Conservation (phyloP, 53 echinoderm and acorn worm genomes). For the Hippasteria phrygiana region DNA sequence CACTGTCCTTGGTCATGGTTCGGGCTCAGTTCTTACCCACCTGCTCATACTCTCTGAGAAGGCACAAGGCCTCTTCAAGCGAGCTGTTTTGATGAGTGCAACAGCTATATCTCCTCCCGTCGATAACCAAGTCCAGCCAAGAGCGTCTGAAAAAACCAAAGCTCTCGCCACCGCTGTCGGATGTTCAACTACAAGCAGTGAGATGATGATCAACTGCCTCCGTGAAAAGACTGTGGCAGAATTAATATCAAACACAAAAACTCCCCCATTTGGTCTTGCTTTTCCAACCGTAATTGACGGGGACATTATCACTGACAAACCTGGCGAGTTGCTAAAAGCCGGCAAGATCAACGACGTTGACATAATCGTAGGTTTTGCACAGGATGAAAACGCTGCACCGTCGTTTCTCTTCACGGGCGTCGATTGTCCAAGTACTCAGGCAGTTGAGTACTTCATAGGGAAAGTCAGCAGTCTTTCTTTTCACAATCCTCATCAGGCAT, state of each 20-base stretch:
- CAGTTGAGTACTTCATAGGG: neutral
- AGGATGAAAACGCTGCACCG: neutral
- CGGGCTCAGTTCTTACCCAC: constrained; percentile 62
- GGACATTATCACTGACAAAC: constrained; percentile 15
- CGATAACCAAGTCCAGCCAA: neutral
- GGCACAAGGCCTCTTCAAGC: constrained; percentile 67
- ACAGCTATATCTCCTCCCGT: constrained; percentile 20
- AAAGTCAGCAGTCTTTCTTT: neutral
- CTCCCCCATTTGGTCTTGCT: neutral
- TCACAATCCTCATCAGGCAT: constrained; percentile 4
- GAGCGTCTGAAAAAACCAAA: constrained; percentile 43
- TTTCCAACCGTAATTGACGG: constrained; percentile 48
- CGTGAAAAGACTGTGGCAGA: constrained; percentile 41
- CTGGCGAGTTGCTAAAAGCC: neutral
- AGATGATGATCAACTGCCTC: constrained; percentile 57
- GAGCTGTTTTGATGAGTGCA: constrained; percentile 59
- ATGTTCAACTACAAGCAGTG: constrained; percentile 32
- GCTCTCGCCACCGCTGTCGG: constrained; percentile 22
- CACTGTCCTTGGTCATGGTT: constrained; percentile 69
- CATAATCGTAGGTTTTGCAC: neutral
- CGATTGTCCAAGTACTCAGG: constrained; percentile 18
- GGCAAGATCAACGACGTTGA: constrained; percentile 45
- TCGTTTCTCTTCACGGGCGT: neutral
- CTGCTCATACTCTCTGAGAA: constrained; percentile 55
- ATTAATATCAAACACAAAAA: neutral